A percentile compares a stretch with the other conserved stretches of the same genome.
Evolutionary conservation across 2,888 invertebrate genomes (phyloP).

Genomic region (Rhingia campestris): DNA sequence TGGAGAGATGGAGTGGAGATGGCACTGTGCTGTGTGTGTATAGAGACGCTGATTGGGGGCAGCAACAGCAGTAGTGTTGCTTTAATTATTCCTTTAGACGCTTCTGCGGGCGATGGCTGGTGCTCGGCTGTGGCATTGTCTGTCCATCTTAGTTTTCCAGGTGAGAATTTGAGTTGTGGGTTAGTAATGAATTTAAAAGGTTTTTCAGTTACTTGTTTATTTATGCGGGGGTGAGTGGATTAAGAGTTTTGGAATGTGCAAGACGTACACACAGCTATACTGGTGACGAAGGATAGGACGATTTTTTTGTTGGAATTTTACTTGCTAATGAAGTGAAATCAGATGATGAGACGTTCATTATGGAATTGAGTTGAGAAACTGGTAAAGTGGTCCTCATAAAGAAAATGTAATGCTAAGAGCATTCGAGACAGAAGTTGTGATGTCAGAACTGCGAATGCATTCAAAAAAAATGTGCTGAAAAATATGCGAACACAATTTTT

Average conservation of each 20-base stretch:
- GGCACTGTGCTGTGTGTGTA: conserved; percentile 13
- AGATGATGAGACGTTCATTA: too few species aligned
- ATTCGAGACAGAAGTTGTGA: too few species aligned
- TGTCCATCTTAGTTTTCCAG: not conserved
- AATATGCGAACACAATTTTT: too few species aligned
- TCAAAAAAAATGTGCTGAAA: too few species aligned
- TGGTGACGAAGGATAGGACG: too few species aligned
- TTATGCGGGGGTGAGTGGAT: not conserved
- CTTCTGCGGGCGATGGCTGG: conserved; percentile 11
- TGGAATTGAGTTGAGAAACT: too few species aligned
- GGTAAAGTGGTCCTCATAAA: too few species aligned
- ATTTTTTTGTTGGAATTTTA: too few species aligned
- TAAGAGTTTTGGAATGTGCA: not conserved
- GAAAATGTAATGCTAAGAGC: too few species aligned
- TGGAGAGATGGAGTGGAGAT: not conserved
- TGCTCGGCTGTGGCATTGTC: not conserved
- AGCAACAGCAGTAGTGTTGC: conserved; percentile 26
- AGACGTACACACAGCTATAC: too few species aligned
- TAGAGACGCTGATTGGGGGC: conserved; percentile 52
- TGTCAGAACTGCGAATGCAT: too few species aligned
- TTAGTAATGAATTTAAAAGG: conserved; percentile 3
- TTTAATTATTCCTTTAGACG: conserved; percentile 50
- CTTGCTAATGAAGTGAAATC: too few species aligned
- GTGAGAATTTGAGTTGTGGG: conserved; percentile 25
- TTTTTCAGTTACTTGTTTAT: not conserved